These are phyloP conservation scores for Casuarius casuarius DNA, from an alignment of 2,113 vertebrate genomes.

Conservation along the genomic window DNA sequence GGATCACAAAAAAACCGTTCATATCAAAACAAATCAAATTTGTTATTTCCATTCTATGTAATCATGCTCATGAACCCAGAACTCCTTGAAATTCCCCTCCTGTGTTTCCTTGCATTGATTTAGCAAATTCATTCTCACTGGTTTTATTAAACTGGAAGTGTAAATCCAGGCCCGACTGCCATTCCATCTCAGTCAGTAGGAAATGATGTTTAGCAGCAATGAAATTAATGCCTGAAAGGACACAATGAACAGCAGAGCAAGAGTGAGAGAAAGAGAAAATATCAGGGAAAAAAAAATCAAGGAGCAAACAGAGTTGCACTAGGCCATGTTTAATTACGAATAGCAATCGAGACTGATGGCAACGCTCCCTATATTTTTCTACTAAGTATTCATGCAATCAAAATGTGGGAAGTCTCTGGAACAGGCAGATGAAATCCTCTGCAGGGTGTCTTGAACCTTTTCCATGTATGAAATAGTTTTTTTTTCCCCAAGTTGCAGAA, in stretches of 20 bases:
- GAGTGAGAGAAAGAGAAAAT: neutral
- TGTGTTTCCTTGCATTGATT: neutral
- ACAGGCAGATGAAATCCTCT: neutral
- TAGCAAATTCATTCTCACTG: neutral
- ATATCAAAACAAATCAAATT: neutral
- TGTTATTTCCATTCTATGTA: neutral
- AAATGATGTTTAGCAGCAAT: neutral
- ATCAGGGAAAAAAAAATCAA: neutral
- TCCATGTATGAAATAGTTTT: neutral
- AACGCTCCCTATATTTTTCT: rapidly evolving
- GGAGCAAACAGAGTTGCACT: neutral
- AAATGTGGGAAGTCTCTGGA: neutral
- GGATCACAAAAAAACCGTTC: neutral
- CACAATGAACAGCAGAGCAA: neutral
- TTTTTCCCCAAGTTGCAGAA: neutral
- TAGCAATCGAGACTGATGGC: neutral
- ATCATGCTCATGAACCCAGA: neutral
- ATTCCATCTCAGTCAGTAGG: neutral
- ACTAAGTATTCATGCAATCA: neutral
- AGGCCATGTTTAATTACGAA: neutral
- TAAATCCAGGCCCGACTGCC: neutral
- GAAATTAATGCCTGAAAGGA: slow-evolving; percentile 34
- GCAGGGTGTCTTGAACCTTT: neutral
- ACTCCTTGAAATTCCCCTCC: neutral
- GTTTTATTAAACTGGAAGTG: neutral